These are phyloP conservation scores for Pammene fasciana DNA, from an alignment of 2,888 invertebrate genomes.

Conservation along the genomic window DNA sequence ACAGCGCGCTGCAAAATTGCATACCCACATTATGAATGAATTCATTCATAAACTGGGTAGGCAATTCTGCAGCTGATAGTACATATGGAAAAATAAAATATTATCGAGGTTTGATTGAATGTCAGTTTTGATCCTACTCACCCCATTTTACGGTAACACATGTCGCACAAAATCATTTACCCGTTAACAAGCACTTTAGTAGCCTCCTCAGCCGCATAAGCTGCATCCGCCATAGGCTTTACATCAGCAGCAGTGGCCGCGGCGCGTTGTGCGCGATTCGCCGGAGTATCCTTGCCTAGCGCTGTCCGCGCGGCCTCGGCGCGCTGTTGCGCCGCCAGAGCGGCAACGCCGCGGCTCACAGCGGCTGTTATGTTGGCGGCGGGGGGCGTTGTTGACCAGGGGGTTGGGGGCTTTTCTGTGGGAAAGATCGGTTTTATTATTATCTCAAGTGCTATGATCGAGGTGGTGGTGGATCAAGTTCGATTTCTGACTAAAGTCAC, in stretches of 20 bases:
- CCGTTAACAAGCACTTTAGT: slow-evolving; percentile 83
- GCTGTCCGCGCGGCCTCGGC: slow-evolving; percentile 80
- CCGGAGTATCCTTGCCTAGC: slow-evolving; percentile 83
- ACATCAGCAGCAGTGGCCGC: slow-evolving; percentile 85
- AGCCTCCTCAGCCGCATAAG: slow-evolving; percentile 87
- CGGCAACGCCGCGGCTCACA: slow-evolving; percentile 80
- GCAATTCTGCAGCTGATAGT: no score
- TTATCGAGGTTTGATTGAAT: no score
- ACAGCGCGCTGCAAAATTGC: no score
- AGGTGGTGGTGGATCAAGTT: no score
- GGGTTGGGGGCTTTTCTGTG: slow-evolving; percentile 55
- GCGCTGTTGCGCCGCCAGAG: slow-evolving; percentile 80
- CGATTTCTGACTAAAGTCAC: no score
- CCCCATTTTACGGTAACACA: no score
- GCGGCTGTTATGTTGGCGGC: slow-evolving; percentile 76
- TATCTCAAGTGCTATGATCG: no score
- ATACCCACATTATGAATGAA: no score
- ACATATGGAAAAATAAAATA: no score
- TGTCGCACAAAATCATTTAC: slow-evolving; percentile 51
- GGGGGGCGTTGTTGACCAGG: slow-evolving; percentile 62
- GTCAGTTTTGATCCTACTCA: no score
- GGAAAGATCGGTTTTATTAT: background rate
- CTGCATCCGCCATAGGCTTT: slow-evolving; percentile 85
- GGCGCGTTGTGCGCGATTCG: slow-evolving; percentile 87
- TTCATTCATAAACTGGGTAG: no score